Evolutionary conservation across 1,140 invertebrate species (phyloP).

Genomic region (Drosophila subpulchrella): DNA sequence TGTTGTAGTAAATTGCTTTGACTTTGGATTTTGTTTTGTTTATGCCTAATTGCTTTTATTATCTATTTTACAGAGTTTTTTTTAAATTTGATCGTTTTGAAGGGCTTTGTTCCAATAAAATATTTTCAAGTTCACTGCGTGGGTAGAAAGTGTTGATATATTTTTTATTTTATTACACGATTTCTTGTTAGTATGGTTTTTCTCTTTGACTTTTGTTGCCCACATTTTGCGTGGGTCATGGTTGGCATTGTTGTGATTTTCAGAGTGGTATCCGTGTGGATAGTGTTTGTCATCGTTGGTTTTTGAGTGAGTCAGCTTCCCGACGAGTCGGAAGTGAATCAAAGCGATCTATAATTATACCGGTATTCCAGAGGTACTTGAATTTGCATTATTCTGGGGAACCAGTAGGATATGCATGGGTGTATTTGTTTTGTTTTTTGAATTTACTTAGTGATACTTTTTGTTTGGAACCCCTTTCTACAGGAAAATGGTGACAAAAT

Average conservation of each 20-base stretch:
- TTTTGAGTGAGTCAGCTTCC: slow-evolving; percentile 62
- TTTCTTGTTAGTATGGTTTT: slow-evolving; percentile 7
- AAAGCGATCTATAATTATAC: slow-evolving; percentile 32
- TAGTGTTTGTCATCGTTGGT: slow-evolving; percentile 61
- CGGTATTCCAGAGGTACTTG: slow-evolving; percentile 14
- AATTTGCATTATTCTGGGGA: slow-evolving; percentile 61
- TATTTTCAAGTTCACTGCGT: slow-evolving; percentile 75
- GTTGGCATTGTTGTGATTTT: slow-evolving; percentile 45
- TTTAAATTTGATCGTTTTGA: slow-evolving; percentile 33
- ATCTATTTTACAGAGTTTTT: slow-evolving; percentile 28
- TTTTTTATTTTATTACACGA: slow-evolving; percentile 24
- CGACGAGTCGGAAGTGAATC: slow-evolving; percentile 52
- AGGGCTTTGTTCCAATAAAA: slow-evolving; percentile 56
- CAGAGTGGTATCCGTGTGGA: slow-evolving; percentile 29
- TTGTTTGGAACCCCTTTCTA: neutral
- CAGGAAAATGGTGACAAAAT: slow-evolving; percentile 19
- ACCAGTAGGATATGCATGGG: neutral
- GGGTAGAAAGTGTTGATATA: slow-evolving; percentile 50
- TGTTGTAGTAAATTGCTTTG: slow-evolving; percentile 49
- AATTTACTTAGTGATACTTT: too few species aligned
- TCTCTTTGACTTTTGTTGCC: slow-evolving; percentile 22
- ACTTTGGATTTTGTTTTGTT: slow-evolving; percentile 40
- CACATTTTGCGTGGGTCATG: slow-evolving; percentile 72
- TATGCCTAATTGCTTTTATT: slow-evolving; percentile 58
- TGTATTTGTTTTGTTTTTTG: neutral